Conservation (phyloP, 2,113 vertebrate genomes). For the Picathartes gymnocephalus region DNA sequence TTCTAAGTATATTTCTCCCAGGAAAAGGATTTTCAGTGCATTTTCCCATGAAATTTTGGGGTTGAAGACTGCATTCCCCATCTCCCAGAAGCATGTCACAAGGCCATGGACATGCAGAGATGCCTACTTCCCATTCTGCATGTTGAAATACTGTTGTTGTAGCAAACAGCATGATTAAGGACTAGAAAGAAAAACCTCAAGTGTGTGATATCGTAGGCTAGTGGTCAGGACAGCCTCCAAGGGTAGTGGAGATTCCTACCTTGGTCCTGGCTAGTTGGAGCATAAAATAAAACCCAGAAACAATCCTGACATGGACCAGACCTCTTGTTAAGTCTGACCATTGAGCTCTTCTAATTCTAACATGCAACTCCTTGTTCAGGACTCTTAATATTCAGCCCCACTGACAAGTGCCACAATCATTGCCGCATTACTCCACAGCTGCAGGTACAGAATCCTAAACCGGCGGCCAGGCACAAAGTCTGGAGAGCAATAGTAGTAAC, state of each 20-base stretch:
- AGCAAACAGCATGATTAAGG: neutral
- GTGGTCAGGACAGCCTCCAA: neutral
- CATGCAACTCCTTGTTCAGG: neutral
- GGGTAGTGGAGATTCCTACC: neutral
- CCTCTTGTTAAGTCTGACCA: neutral
- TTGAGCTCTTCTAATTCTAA: neutral
- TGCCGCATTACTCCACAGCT: neutral
- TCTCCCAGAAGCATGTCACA: neutral
- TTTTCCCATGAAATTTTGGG: neutral
- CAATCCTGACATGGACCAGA: neutral
- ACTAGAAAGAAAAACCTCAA: neutral
- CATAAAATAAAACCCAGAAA: neutral
- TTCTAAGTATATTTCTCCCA: neutral
- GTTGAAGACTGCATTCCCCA: neutral
- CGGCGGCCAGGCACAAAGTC: neutral
- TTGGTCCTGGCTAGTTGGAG: neutral
- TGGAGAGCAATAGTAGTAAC: neutral
- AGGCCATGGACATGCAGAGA: neutral
- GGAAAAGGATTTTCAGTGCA: neutral
- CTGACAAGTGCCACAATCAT: conserved; percentile 9
- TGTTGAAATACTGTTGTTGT: neutral
- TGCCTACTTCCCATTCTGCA: neutral
- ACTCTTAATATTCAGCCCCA: neutral
- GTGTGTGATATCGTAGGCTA: neutral
- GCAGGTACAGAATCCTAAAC: neutral